Base-by-base conservation (phyloP, 2,888 invertebrate genomes). In the Microplitis deprimator region DNA sequence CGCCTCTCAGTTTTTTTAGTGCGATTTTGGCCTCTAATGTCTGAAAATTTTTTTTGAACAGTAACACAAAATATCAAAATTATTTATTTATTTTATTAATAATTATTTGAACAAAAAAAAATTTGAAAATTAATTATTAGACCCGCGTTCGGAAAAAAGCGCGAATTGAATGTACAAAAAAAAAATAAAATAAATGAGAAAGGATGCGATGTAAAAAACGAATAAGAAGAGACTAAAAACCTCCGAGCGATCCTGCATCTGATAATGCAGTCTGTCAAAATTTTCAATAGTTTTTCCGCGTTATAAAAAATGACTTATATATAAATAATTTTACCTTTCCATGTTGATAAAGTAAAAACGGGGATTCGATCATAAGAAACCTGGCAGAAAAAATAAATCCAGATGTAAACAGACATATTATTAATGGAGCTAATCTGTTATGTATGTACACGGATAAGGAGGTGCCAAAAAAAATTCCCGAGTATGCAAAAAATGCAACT, bases 361-460 rank as follows among this genome's bases (percentile, higher is more conserved):
- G 85, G 40, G 84, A 85, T 72, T 85, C 85, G 67, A 83, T 77
- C 82, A 85, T 82, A 77, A 80, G 83, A 1, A 74, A 50, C 5
- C 75, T 74, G 20, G 82, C 71, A 0, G 81, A 77, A 5, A 76
- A 38, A n/a, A 83, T 61, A 72, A 82, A 85, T n/a, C 74, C 38
- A 2, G 80, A 20, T 6, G 82, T 75, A 6, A 81, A 2, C 0
- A 70, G 41, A 7, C 68, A 71, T 79, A 84, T 81, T 1, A 78
- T 40, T 0, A 78, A 17, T 2, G 81, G 71, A 1, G 81, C 40
- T 6, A 77, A 71, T 10, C 64, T 75, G 8, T 79, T 60, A 6
- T 80, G 68, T 6, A 80, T 16, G 16, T 81, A 73, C 10, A 79
- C 69, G 1, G 80, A 77, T 29, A 81, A 67, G 29, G 79, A 67